Evolutionary conservation across 1,140 invertebrate genomes (phyloP), one percentile per base, ranked within the genome.

Genomic region (Zaprionus davidi): DNA sequence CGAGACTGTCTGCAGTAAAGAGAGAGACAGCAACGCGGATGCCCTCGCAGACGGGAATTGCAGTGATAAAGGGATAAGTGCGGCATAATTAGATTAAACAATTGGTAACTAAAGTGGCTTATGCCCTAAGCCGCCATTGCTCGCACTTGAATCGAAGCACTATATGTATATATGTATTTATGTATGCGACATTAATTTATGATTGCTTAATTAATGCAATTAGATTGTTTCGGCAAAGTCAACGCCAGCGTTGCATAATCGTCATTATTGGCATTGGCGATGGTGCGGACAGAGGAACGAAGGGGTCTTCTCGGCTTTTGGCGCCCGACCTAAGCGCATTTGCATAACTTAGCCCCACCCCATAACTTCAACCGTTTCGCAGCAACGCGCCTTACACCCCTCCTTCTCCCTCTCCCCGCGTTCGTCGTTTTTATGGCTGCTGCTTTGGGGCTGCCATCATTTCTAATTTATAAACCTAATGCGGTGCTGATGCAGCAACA

Each of bases 401-500:
- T n/a, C 5, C 24, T 22, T 46, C 34, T 44, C 12, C 31, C 41
- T 31, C 15, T 31, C 3, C 17, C 20, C 28, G 64, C 64, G 78
- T 58, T 59, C 12, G 28, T 17, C 53, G 53, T 77, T 71, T 74
- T 57, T 68, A 66, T 64, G 53, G 46, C 53, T 36, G 73, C 49
- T 49, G 53, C 84, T 56, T 55, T 70, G 71, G 79, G 55, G 71
- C 56, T 44, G 24, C 85, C 84, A 88, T 88, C 84, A 88, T 88
- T 88, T 88, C 84, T 88, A 88, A 88, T 88, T 88, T 88, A 88
- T 88, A 88, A 90, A 88, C 53, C 81, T 90, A 88, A 90, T 88
- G 84, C 84, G 78, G 79, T 83, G 85, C 85, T 79, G 75, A 78
- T 76, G 77, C 84, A 81, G 75, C 31, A 34, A 31, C 28, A 31